Percentiles rank a stretch among this genome's conserved stretches.
Evolutionary conservation across 2,888 invertebrate species (phyloP).

Genomic region (Julus scanicus): DNA sequence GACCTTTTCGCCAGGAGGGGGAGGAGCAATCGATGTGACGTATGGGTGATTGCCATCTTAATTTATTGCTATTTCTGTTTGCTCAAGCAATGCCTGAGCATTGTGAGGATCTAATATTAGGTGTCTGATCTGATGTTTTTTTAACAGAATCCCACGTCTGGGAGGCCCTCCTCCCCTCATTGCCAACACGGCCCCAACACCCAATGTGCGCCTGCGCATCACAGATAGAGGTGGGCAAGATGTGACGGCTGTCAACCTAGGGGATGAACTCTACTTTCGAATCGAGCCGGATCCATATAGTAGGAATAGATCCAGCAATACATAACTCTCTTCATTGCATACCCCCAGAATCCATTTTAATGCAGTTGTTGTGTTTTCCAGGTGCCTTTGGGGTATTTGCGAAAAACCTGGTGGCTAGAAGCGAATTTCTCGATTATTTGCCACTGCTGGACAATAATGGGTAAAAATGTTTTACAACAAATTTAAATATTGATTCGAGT

Average conservation of each 20-base stretch:
- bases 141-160: conserved; percentile 65
- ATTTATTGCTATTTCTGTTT: neutral
- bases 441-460: conserved; percentile 67
- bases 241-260: conserved; percentile 67
- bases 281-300: conserved; percentile 67
- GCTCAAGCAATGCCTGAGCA: neutral
- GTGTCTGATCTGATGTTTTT: conserved; percentile 46
- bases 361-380: conserved; percentile 50
- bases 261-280: conserved; percentile 67
- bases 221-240: conserved; percentile 66
- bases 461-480: conserved; percentile 60
- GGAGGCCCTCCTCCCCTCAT: conserved; percentile 66
- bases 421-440: conserved; percentile 67
- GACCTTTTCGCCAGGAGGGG: conserved; percentile 64
- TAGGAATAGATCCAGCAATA: conserved; percentile 49
- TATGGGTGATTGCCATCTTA: conserved; percentile 60
- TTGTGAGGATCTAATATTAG: neutral
- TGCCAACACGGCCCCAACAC: conserved; percentile 68
- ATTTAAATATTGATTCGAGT: too few species aligned
- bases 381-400: conserved; percentile 68
- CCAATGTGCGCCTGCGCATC: conserved; percentile 67
- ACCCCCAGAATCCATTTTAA: neutral
- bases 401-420: conserved; percentile 67
- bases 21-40: conserved; percentile 65
- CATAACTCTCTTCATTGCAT: neutral